A percentile compares a stretch with the other conserved stretches of the same genome.
Evolutionary conservation across 2,888 invertebrate species (phyloP).

Genomic region (Hanleya hanleyi): DNA sequence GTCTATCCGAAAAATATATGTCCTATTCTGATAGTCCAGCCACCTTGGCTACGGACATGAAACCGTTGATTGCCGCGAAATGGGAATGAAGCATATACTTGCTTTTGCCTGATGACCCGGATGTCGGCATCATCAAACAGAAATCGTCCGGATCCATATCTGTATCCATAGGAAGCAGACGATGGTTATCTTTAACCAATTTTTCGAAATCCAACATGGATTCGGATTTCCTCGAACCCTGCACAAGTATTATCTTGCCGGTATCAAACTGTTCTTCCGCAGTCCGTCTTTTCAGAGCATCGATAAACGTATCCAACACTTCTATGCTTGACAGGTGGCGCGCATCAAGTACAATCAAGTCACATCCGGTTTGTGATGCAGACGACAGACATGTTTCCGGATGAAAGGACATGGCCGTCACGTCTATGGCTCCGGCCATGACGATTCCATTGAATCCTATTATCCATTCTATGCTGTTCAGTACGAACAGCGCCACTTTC

Average conservation of each 20-base stretch:
- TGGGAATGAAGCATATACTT: constrained; percentile 13
- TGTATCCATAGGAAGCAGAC: not conserved
- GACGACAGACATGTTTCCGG: not conserved
- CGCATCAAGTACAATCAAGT: not conserved
- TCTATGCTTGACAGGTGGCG: not conserved
- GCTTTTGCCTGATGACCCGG: constrained; percentile 9
- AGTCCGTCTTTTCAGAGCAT: too few species aligned
- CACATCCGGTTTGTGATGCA: not conserved
- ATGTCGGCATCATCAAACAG: constrained; percentile 2
- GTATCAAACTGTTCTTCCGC: too few species aligned
- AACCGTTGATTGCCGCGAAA: constrained; percentile 5
- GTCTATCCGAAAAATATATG: constrained; percentile 11
- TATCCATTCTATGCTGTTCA: constrained; percentile 7
- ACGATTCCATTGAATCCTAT: constrained; percentile 10
- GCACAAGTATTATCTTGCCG: not conserved
- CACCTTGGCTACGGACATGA: not conserved
- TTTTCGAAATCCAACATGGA: not conserved
- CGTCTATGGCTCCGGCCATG: constrained; percentile 10
- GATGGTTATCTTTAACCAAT: not conserved
- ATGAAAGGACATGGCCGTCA: not conserved
- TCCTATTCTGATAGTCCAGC: not conserved
- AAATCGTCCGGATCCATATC: not conserved
- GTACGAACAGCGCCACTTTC: constrained; percentile 5
- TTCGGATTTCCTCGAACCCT: not conserved
- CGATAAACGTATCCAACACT: too few species aligned